Evolutionary conservation across 2,113 vertebrate species (phyloP), one percentile per base, ranked within the genome.

Genomic region (Gambusia holbrooki): DNA sequence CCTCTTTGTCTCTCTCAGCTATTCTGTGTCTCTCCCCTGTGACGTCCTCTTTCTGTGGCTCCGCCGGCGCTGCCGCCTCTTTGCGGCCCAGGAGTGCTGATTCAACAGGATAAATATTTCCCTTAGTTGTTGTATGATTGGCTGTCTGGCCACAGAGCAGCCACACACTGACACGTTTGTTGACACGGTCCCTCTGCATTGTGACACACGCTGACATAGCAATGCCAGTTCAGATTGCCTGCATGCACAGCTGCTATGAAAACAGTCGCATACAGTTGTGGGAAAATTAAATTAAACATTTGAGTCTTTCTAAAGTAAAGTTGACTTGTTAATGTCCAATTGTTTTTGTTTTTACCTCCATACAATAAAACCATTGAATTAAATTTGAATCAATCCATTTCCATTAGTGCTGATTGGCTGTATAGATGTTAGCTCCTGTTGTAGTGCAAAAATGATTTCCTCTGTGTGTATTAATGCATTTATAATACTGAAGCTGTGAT

Each of bases 1-100:
- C 77, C 62, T 80, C 78, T 83, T 75, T 8, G 61, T 72, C 82
- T 37, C 73, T 64, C 79, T 87, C 85, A 48, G 83, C 82, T 84
- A 84, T 92, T 90, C 88, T 82, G 54, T 69, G 84, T 80, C 22
- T 35, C 30, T 82, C 83, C 87, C 87, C 60, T 1, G 76, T 1
- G 77, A 45, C 40, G 15, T 69, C 77, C 80, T 54, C 65, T 12
- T 10, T 66, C 78, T 54, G n/a, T 64, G 76, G 78, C 42, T 82
- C 76, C 61, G 66, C 73, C 62, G 9, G 33, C 4, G 64, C 66
- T 83, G 69, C 71, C 19, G 17, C 66, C 72, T 69, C 79, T 71
- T 30, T 13, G 19, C 60, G 30, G 60, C 67, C 63, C 48, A 65
- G 54, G 73, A 67, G 14, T 74, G 89, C 90, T 81, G 90, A 90